Evolutionary conservation across 2,113 vertebrate species (phyloP).

Genomic region (Epinephelus fuscoguttatus): DNA sequence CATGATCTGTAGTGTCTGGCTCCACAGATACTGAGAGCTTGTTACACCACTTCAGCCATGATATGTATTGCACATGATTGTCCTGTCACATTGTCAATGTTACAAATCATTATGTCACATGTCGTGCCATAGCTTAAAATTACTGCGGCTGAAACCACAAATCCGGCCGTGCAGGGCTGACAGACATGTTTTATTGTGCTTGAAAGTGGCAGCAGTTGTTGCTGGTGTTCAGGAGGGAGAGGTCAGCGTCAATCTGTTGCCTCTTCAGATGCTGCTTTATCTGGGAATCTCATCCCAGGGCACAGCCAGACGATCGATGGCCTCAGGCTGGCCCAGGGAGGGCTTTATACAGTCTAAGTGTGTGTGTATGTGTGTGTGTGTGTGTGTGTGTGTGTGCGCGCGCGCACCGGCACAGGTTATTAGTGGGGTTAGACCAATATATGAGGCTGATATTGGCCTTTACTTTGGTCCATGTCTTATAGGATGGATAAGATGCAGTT

Average conservation of each 20-base stretch:
- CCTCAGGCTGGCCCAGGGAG: constrained; percentile 22
- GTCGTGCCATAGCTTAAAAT: not conserved
- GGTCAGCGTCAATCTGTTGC: constrained; percentile 46
- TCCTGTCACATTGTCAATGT: not conserved
- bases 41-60: not conserved
- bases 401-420: not conserved
- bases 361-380: constrained; percentile 11
- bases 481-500: not conserved
- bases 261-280: constrained; percentile 41
- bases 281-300: constrained; percentile 45
- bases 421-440: constrained; percentile 18
- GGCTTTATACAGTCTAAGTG: constrained; percentile 19
- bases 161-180: not conserved
- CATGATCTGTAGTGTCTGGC: not conserved
- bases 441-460: not conserved
- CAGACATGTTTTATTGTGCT: constrained; percentile 40
- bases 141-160: constrained; percentile 3
- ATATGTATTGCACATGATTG: not conserved
- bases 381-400: constrained; percentile 12
- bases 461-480: not conserved
- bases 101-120: constrained; percentile 3
- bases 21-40: not conserved
- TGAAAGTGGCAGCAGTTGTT: constrained; percentile 14
- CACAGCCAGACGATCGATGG: constrained; percentile 46
- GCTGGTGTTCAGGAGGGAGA: constrained; percentile 19